A percentile compares a stretch with the other conserved stretches of the same genome.
Evolutionary conservation across 2,113 vertebrate genomes (phyloP).

Genomic region (Leucosticte australis): DNA sequence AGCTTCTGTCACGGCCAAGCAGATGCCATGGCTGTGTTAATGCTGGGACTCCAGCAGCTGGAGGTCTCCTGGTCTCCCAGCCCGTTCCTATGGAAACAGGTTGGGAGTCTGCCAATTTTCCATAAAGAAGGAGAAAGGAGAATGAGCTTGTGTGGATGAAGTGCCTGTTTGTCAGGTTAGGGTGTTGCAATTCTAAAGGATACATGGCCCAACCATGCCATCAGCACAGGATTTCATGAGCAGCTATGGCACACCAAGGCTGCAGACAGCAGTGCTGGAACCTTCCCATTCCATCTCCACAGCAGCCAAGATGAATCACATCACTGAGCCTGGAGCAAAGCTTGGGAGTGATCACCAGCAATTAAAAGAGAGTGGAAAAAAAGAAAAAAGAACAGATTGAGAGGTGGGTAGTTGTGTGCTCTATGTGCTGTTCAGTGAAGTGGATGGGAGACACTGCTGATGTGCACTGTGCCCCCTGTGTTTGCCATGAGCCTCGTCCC

Average conservation of each 20-base stretch:
- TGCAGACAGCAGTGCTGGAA: rapidly evolving
- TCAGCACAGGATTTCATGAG: neutral
- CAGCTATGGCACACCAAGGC: neutral
- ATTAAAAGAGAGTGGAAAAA: neutral
- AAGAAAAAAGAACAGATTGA: neutral
- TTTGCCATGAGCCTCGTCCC: neutral
- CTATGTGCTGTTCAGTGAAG: rapidly evolving
- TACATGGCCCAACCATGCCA: neutral
- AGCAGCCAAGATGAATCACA: neutral
- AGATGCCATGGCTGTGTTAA: neutral
- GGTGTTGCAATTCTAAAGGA: neutral
- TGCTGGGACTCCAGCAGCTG: neutral
- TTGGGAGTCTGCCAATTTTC: neutral
- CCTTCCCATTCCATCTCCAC: neutral
- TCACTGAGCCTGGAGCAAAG: neutral
- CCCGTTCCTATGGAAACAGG: neutral
- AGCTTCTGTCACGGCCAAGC: neutral
- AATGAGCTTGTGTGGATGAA: neutral
- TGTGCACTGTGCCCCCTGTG: neutral
- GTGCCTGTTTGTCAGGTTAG: neutral
- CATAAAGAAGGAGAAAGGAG: neutral
- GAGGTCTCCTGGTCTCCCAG: neutral
- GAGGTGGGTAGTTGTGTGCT: neutral
- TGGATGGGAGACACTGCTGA: neutral
- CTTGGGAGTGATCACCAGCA: neutral